Conservation (phyloP, 1,140 invertebrate species). For the Acromyrmex heyeri region DNA sequence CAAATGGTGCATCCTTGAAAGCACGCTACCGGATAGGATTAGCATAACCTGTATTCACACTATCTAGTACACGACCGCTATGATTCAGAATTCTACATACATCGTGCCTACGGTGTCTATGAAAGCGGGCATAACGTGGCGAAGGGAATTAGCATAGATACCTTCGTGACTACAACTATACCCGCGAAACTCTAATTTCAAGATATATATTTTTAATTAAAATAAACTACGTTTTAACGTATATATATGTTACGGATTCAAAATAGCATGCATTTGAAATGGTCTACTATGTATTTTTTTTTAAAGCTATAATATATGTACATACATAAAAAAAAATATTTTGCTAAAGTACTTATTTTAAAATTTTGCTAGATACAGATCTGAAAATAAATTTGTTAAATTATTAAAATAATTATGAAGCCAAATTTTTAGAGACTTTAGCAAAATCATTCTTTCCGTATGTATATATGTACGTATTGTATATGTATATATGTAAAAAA, state of each 20-base stretch:
- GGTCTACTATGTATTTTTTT: not conserved
- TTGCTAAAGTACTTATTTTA: too few relatives aligned
- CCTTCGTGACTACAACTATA: not conserved
- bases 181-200: conserved; percentile 1
- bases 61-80: not conserved
- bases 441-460: too few relatives aligned
- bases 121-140: conserved; percentile 11
- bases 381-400: too few relatives aligned
- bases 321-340: not conserved
- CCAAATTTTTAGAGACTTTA: too few relatives aligned
- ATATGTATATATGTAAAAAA: too few relatives aligned
- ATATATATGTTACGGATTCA: not conserved
- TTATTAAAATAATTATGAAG: too few relatives aligned
- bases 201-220: conserved; percentile 9
- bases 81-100: conserved; percentile 22
- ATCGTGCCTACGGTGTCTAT: not conserved
- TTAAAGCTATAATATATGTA: not conserved
- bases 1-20: conserved; percentile 35
- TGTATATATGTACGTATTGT: not conserved
- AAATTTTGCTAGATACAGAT: too few relatives aligned
- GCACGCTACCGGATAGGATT: conserved; percentile 4
- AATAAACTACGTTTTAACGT: not conserved
- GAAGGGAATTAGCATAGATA: conserved; percentile 49
- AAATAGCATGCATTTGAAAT: not conserved
- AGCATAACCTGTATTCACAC: conserved; percentile 37